phyloP scores from a whole-genome alignment of 2,888 invertebrate genomes.

The Pyrochroa serraticornis region DNA sequence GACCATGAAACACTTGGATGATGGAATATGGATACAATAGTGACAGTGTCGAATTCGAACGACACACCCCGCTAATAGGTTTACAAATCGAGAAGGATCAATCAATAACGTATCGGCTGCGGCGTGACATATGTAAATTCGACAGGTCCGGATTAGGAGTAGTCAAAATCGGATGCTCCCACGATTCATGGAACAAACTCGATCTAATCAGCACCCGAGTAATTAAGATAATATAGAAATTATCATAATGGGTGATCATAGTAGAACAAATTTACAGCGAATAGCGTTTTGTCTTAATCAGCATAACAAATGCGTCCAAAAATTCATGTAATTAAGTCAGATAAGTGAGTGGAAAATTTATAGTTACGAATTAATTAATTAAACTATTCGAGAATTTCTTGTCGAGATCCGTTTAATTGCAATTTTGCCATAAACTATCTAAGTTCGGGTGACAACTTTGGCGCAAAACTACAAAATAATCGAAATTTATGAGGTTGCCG shows the following conservation, averaged over 20 bases:
- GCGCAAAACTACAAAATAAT: too few relatives aligned
- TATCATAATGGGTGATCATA: conserved; percentile 6
- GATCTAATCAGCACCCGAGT: background rate
- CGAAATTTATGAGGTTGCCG: too few relatives aligned
- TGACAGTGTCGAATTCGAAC: background rate
- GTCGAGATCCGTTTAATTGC: too few relatives aligned
- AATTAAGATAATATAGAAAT: conserved; percentile 7
- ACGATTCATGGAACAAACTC: background rate
- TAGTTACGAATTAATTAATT: conserved; percentile 6
- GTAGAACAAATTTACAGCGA: background rate
- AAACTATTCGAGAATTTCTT: conserved; percentile 10
- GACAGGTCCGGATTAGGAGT: conserved; percentile 11
- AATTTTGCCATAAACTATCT: too few relatives aligned
- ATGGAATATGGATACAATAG: background rate
- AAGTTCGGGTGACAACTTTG: too few relatives aligned
- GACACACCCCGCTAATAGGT: conserved; percentile 22
- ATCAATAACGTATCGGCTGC: conserved; percentile 19
- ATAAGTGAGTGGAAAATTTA: background rate
- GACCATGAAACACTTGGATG: too few relatives aligned
- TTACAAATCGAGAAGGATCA: conserved; percentile 19
- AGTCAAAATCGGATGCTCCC: conserved; percentile 3
- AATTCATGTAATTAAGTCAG: conserved; percentile 6
- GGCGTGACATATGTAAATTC: conserved; percentile 21
- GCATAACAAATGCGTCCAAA: conserved; percentile 6
- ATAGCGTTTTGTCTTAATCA: conserved; percentile 13